These are phyloP conservation scores for Archips xylosteana DNA, from an alignment of 2,888 invertebrate genomes.

Conservation along the genomic window DNA sequence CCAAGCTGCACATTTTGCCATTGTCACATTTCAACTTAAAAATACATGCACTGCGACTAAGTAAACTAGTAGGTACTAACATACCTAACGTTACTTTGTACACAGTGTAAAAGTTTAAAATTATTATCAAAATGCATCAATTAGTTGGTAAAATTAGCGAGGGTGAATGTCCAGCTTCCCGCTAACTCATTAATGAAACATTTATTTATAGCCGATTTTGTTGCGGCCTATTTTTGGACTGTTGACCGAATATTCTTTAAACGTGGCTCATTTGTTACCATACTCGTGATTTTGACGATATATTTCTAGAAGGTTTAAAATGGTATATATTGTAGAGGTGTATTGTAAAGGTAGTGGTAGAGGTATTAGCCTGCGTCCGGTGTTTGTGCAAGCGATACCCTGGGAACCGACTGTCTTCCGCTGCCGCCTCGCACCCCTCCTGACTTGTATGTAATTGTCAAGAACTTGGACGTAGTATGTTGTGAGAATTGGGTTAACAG, in stretches of 20 bases:
- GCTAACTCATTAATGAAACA: background rate
- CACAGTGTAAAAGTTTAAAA: background rate
- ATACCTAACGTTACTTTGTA: background rate
- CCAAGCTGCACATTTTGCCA: no score
- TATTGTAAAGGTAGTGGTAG: slow-evolving; percentile 37
- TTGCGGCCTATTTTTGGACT: background rate
- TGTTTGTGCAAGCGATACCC: slow-evolving; percentile 79
- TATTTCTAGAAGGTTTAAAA: slow-evolving; percentile 41
- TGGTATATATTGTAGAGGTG: background rate
- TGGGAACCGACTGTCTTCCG: slow-evolving; percentile 81
- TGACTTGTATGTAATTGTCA: slow-evolving; percentile 51
- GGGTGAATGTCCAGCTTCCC: background rate
- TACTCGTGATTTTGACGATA: background rate
- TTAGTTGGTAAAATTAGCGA: background rate
- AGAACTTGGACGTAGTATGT: slow-evolving; percentile 35
- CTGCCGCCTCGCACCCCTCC: slow-evolving; percentile 57
- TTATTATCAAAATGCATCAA: background rate
- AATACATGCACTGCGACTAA: no score
- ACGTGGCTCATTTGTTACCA: background rate
- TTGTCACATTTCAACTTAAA: no score
- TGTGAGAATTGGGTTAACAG: background rate
- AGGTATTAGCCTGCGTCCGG: slow-evolving; percentile 73
- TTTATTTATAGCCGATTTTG: background rate
- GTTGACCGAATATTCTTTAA: background rate
- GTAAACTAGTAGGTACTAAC: no score